A percentile compares a stretch with the other conserved stretches of the same genome.
Conservation (phyloP, 2,113 vertebrate species). For the Capra hircus region DNA sequence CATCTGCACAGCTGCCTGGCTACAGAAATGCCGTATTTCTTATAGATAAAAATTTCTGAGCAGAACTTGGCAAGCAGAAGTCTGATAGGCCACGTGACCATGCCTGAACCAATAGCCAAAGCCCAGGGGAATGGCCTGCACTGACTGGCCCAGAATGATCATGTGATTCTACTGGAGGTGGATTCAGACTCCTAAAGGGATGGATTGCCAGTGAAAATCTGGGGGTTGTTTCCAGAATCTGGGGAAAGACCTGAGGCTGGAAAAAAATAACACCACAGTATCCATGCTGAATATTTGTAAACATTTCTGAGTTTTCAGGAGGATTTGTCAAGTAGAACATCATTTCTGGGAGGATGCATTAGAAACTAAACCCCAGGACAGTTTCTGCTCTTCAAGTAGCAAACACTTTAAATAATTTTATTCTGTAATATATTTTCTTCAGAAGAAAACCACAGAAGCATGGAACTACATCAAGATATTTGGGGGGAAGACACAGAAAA, state of each 20-base stretch:
- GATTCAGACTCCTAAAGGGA: too few species aligned
- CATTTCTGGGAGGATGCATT: neutral
- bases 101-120: neutral
- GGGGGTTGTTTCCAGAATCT: fast-evolving
- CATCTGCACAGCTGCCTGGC: fast-evolving
- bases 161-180: neutral
- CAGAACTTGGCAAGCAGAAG: neutral
- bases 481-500: neutral
- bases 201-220: neutral
- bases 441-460: neutral
- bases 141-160: neutral
- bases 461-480: neutral
- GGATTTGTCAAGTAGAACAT: neutral
- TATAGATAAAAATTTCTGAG: neutral
- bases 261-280: fast-evolving
- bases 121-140: neutral
- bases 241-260: neutral
- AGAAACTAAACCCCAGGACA: fast-evolving
- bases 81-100: neutral
- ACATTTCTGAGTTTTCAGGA: neutral
- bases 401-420: neutral
- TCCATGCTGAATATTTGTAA: neutral
- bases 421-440: neutral
- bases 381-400: neutral
- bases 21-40: neutral